phyloP scores from a whole-genome alignment of 2,113 vertebrate genomes.

The Oenanthe oenanthe region DNA sequence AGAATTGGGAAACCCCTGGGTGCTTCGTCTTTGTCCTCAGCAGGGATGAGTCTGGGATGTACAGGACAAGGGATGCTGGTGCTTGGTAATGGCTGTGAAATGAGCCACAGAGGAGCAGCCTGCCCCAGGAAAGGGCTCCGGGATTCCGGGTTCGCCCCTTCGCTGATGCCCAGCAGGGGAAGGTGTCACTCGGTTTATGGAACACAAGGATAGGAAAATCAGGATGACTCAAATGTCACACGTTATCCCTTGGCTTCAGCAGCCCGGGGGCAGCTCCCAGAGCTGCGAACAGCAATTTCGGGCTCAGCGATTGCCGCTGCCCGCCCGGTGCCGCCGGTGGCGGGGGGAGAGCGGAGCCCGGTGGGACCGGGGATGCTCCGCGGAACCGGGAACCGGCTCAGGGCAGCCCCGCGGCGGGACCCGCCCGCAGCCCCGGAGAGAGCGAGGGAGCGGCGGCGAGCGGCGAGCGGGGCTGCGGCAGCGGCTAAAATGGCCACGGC shows the following conservation, averaged over 20 bases:
- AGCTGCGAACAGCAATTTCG: neutral
- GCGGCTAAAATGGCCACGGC: neutral
- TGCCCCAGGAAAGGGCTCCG: neutral
- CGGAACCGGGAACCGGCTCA: neutral
- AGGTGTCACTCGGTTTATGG: accelerated
- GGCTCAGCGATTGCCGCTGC: neutral
- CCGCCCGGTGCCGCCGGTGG: neutral
- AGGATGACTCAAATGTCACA: neutral
- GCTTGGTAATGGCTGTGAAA: neutral
- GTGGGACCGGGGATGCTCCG: neutral
- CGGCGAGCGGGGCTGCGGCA: neutral
- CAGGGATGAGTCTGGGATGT: accelerated
- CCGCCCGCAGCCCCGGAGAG: neutral
- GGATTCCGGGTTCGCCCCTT: neutral
- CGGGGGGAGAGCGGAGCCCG: neutral
- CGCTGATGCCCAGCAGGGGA: accelerated
- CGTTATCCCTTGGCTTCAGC: neutral
- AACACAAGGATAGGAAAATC: neutral
- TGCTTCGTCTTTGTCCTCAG: neutral
- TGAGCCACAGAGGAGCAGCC: neutral
- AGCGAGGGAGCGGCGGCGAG: neutral
- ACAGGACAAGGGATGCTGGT: accelerated
- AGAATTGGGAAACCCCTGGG: neutral
- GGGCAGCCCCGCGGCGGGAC: neutral
- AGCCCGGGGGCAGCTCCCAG: neutral